phyloP scores from a whole-genome alignment of 2,113 vertebrate genomes.

The Colaptes auratus region DNA sequence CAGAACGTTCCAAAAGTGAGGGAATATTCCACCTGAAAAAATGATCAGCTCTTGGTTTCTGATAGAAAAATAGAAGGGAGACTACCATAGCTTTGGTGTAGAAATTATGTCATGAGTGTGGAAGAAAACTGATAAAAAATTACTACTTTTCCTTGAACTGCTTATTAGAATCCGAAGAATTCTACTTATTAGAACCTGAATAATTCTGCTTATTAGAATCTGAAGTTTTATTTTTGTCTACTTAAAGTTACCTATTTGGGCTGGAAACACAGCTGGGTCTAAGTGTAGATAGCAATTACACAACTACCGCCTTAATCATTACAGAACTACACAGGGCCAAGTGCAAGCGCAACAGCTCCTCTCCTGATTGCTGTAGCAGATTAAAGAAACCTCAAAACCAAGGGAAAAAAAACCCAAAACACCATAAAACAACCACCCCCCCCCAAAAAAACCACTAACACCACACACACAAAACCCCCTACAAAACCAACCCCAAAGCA shows the following conservation, averaged over 20 bases:
- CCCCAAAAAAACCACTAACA: too few relatives aligned
- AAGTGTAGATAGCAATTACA: not conserved
- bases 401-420: too few relatives aligned
- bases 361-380: slow-evolving; percentile 5
- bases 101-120: rapidly evolving
- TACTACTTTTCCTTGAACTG: not conserved
- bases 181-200: not conserved
- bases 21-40: not conserved
- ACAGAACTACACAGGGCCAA: not conserved
- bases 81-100: not conserved
- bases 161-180: not conserved
- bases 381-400: not conserved
- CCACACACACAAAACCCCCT: too few relatives aligned
- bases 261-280: not conserved
- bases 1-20: not conserved
- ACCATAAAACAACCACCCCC: too few relatives aligned
- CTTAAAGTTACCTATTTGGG: not conserved
- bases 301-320: not conserved
- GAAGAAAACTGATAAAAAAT: not conserved
- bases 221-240: not conserved
- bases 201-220: not conserved
- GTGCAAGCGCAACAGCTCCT: slow-evolving; percentile 22
- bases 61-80: too few relatives aligned
- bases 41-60: not conserved
- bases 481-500: too few relatives aligned